Percentiles rank a stretch among this genome's conserved stretches.
phyloP scores from a whole-genome alignment of 2,797 vertebrate species.

The Tokudaia tokunoshimensis region DNA sequence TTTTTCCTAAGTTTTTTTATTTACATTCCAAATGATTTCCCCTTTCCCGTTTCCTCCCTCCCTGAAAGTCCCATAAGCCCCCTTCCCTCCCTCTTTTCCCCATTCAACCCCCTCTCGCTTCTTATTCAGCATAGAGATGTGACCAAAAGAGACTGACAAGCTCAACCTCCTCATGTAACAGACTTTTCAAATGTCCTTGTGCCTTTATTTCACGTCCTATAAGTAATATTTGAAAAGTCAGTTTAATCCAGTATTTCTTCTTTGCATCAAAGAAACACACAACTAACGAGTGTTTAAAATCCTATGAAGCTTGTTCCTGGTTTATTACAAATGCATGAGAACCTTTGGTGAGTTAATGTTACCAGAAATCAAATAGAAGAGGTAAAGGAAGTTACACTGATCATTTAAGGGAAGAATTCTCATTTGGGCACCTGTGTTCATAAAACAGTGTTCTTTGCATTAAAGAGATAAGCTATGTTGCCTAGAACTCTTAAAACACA shows the following conservation, averaged over 20 bases:
- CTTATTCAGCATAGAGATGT: constrained; percentile 31
- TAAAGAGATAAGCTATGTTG: constrained; percentile 70
- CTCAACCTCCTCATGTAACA: neutral
- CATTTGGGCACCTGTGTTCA: constrained; percentile 83
- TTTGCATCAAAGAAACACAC: constrained; percentile 64
- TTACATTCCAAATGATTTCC: too few species aligned
- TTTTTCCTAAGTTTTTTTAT: too few species aligned
- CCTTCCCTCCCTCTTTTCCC: too few species aligned
- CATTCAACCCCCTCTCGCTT: too few species aligned
- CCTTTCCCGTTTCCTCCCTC: too few species aligned
- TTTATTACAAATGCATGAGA: constrained; percentile 74
- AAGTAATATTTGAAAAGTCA: constrained; percentile 67
- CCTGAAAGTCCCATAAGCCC: too few species aligned
- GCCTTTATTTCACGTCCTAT: constrained; percentile 54
- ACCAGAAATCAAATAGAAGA: constrained; percentile 83
- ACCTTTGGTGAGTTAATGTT: constrained; percentile 79
- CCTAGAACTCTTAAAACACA: constrained; percentile 86
- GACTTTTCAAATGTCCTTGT: neutral
- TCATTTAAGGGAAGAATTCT: constrained; percentile 80
- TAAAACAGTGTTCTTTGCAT: constrained; percentile 82
- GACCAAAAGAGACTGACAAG: constrained; percentile 53
- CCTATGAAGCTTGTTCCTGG: constrained; percentile 67
- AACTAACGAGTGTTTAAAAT: constrained; percentile 56
- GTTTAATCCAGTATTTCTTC: constrained; percentile 49
- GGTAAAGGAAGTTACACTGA: constrained; percentile 81